Conservation (phyloP, 2,888 invertebrate species). For the Eupithecia subumbrata region DNA sequence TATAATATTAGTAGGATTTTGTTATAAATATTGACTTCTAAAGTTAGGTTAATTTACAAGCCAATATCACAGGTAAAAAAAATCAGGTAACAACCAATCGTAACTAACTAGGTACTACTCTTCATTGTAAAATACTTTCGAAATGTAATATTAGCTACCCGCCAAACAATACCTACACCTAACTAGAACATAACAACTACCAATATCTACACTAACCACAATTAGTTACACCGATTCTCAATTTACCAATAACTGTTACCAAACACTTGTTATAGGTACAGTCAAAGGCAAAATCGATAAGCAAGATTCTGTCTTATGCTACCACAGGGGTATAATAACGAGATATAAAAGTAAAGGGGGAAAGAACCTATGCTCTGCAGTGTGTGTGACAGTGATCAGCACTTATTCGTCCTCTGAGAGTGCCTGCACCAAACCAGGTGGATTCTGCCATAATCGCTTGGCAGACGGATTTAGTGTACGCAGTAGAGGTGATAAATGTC, state of each 20-base stretch:
- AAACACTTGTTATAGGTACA: slow-evolving; percentile 13
- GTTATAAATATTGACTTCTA: neutral
- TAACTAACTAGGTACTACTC: no score
- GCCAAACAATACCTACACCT: neutral
- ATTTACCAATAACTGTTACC: slow-evolving; percentile 19
- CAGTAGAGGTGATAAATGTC: no score
- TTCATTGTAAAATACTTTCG: neutral
- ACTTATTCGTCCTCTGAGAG: neutral
- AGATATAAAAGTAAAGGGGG: no score
- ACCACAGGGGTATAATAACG: neutral
- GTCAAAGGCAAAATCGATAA: neutral
- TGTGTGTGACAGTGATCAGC: neutral
- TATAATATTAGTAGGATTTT: no score
- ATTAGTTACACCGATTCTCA: slow-evolving; percentile 22
- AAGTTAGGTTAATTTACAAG: neutral
- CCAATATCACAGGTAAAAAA: no score
- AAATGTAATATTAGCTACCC: neutral
- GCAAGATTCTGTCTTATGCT: neutral
- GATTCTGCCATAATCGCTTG: no score
- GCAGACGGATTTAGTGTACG: no score
- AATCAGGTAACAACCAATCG: no score
- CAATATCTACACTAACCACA: slow-evolving; percentile 13
- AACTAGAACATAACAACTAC: neutral
- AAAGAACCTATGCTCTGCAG: neutral
- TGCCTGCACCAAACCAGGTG: no score